A percentile compares a stretch with the other conserved stretches of the same genome.
Evolutionary conservation across 2,797 vertebrate genomes (phyloP).

Genomic region (Sebastiscus tertius): DNA sequence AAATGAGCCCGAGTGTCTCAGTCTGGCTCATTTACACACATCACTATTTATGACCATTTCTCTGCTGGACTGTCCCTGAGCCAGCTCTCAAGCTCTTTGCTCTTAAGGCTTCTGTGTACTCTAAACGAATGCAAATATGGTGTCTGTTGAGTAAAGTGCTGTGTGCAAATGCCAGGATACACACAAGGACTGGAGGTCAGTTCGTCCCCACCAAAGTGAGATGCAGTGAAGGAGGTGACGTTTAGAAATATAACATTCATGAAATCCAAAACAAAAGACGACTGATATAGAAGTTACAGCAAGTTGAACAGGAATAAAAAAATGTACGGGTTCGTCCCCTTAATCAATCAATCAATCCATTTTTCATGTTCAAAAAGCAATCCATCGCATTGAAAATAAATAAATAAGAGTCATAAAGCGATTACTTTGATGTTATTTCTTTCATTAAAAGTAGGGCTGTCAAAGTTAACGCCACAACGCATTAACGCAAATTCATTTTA

Average conservation of each 20-base stretch:
- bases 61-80: conserved; percentile 16
- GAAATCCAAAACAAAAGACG: not conserved
- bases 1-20: conserved; percentile 23
- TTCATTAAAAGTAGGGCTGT: too few relatives aligned
- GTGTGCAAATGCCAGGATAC: not conserved
- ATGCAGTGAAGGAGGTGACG: not conserved
- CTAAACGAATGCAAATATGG: conserved; percentile 40
- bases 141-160: conserved; percentile 1
- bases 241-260: not conserved
- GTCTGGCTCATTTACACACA: conserved; percentile 42
- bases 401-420: too few relatives aligned
- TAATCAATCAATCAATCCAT: not conserved
- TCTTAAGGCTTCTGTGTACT: not conserved
- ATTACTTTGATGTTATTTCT: too few relatives aligned
- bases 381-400: not conserved
- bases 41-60: conserved; percentile 37
- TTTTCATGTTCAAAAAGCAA: not conserved
- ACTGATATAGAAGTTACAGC: not conserved
- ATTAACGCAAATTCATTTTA: too few relatives aligned
- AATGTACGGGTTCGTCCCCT: not conserved
- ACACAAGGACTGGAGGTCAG: conserved; percentile 7
- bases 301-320: not conserved
- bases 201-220: not conserved
- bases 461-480: too few relatives aligned
- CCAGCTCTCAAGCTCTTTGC: conserved; percentile 7